Percentiles rank a stretch among this genome's conserved stretches.
Conservation (phyloP, 2,888 invertebrate genomes). For the Melipona beecheii region DNA sequence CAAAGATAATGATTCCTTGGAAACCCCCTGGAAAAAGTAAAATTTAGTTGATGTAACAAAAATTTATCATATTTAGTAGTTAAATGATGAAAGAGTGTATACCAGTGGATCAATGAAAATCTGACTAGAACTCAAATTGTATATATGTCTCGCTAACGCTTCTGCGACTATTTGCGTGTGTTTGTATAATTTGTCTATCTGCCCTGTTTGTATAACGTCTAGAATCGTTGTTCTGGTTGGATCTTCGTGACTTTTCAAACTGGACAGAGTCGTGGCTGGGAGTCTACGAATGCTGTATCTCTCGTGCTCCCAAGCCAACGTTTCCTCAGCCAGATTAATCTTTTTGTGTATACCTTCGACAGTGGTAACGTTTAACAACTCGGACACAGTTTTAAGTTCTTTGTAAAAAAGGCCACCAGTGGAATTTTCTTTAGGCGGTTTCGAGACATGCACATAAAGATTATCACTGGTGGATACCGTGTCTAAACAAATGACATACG, state of each 20-base stretch:
- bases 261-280: conserved; percentile 96
- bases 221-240: conserved; percentile 87
- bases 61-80: not conserved
- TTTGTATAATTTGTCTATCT: conserved; percentile 86
- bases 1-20: conserved; percentile 89
- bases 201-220: conserved; percentile 86
- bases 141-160: conserved; percentile 92
- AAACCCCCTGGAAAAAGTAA: conserved; percentile 88
- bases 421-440: conserved; percentile 95
- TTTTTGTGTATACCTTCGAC: conserved; percentile 95
- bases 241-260: conserved; percentile 89
- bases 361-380: conserved; percentile 83
- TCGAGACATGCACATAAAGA: conserved; percentile 96
- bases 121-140: conserved; percentile 87
- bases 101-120: conserved; percentile 92
- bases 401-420: conserved; percentile 89
- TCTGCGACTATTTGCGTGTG: conserved; percentile 93
- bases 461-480: conserved; percentile 88
- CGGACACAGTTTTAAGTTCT: conserved; percentile 86
- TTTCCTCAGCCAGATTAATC: conserved; percentile 97
- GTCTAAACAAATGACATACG: conserved; percentile 96
- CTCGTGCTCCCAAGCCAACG: conserved; percentile 98
- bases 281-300: conserved; percentile 96
- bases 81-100: conserved; percentile 77
- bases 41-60: not conserved